Conservation (phyloP, 64 coral and sea anemone genomes). For the Montipora cactus region DNA sequence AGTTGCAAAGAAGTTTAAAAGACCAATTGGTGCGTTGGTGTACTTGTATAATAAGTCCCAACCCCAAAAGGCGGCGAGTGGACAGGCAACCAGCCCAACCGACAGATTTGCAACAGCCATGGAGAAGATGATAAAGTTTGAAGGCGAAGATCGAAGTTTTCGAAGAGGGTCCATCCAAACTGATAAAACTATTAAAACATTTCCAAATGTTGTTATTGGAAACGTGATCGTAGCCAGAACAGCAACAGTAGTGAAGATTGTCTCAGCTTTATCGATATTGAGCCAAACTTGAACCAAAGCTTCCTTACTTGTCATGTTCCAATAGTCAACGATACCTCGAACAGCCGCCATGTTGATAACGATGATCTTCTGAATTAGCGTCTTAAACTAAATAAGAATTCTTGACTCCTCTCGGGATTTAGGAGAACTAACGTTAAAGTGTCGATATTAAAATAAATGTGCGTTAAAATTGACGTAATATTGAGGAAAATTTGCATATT, state of each 20-base stretch:
- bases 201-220: slow-evolving; percentile 18
- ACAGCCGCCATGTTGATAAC: not conserved
- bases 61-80: not conserved
- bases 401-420: too few species aligned
- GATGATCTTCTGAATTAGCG: too few species aligned
- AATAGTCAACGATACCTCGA: not conserved
- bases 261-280: not conserved
- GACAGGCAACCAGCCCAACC: not conserved
- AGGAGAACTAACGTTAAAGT: too few species aligned
- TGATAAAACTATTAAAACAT: slow-evolving; percentile 13
- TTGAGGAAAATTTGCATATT: too few species aligned
- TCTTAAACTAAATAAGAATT: too few species aligned
- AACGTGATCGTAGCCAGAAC: not conserved
- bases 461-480: too few species aligned
- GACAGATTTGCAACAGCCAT: slow-evolving; percentile 42
- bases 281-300: not conserved
- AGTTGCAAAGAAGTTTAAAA: too few species aligned
- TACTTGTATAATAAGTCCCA: too few species aligned
- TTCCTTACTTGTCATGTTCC: not conserved
- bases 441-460: too few species aligned
- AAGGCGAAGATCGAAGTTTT: slow-evolving; percentile 39
- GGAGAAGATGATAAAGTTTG: slow-evolving; percentile 25
- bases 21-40: too few species aligned
- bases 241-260: not conserved
- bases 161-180: slow-evolving; percentile 52